phyloP scores from a whole-genome alignment of 2,888 invertebrate species.

The Ennomos quercinarius region DNA sequence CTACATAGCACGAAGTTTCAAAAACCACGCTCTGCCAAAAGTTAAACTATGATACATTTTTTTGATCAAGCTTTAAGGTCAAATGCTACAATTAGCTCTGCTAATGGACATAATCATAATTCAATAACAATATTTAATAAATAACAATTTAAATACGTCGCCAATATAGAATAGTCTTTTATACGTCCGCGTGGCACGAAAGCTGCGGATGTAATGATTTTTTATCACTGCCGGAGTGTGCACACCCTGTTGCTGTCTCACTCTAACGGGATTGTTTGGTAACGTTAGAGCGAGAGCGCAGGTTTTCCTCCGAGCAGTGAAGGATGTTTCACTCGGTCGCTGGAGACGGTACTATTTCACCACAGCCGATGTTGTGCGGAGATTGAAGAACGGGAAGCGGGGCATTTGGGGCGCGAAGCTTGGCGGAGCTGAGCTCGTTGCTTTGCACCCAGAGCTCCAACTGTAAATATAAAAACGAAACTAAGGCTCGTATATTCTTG shows the following conservation, averaged over 20 bases:
- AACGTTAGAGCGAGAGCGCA: conserved; percentile 53
- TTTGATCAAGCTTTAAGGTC: conserved; percentile 25
- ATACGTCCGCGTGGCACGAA: conserved; percentile 48
- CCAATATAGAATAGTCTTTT: conserved; percentile 28
- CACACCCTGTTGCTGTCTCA: conserved; percentile 53
- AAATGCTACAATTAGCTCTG: conserved; percentile 37
- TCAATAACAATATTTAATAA: conserved; percentile 31
- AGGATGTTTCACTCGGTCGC: conserved; percentile 61
- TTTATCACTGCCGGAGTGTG: conserved; percentile 55
- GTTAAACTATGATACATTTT: conserved; percentile 17
- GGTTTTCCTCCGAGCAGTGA: conserved; percentile 62
- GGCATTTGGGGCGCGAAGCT: conserved; percentile 61
- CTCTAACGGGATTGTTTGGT: conserved; percentile 44
- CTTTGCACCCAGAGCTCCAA: conserved; percentile 82
- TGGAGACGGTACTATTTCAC: conserved; percentile 62
- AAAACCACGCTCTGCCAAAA: conserved; percentile 34
- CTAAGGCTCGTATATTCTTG: no score
- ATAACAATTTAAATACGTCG: conserved; percentile 32
- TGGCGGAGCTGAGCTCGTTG: conserved; percentile 79
- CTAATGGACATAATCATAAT: conserved; percentile 39
- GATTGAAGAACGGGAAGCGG: conserved; percentile 53
- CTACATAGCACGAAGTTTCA: conserved; percentile 35
- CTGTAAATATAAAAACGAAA: conserved; percentile 55
- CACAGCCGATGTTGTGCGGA: conserved; percentile 60
- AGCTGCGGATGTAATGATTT: conserved; percentile 40